phyloP scores from a whole-genome alignment of 2,888 invertebrate species.

The Cheilosia impressa region DNA sequence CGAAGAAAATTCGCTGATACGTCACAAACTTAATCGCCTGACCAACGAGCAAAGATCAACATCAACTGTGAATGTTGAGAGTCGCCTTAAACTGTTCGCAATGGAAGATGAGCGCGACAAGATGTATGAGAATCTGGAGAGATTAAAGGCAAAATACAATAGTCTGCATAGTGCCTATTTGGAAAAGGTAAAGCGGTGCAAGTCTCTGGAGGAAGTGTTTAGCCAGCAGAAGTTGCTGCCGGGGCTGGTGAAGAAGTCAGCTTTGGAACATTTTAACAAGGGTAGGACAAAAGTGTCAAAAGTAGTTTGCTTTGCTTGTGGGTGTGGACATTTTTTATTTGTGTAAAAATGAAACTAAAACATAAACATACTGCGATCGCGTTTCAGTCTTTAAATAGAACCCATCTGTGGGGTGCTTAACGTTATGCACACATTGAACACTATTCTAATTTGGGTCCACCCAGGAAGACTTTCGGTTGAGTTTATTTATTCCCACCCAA shows the following conservation, averaged over 20 bases:
- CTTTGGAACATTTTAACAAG: background rate
- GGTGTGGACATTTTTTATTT: too few species aligned
- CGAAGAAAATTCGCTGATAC: slow-evolving; percentile 80
- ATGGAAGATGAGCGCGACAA: slow-evolving; percentile 81
- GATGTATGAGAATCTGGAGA: slow-evolving; percentile 79
- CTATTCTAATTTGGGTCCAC: too few species aligned
- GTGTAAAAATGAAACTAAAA: too few species aligned
- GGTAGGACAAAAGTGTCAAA: slow-evolving; percentile 4
- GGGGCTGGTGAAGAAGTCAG: slow-evolving; percentile 81
- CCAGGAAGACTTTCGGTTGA: too few species aligned
- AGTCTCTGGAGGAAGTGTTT: slow-evolving; percentile 80
- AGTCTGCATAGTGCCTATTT: slow-evolving; percentile 80
- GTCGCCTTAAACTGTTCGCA: slow-evolving; percentile 78
- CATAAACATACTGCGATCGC: too few species aligned
- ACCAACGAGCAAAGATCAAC: slow-evolving; percentile 77
- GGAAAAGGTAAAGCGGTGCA: slow-evolving; percentile 80
- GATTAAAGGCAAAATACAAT: slow-evolving; percentile 80
- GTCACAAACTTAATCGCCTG: slow-evolving; percentile 77
- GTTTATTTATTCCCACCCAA: too few species aligned
- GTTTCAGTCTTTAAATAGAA: too few species aligned
- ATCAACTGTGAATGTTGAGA: slow-evolving; percentile 78
- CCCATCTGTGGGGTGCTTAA: too few species aligned
- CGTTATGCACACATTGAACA: too few species aligned
- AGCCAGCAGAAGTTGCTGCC: slow-evolving; percentile 80
- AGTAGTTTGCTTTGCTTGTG: too few species aligned